Conservation (phyloP, 1,140 invertebrate genomes). For the Pygmarrhopalites habei region DNA sequence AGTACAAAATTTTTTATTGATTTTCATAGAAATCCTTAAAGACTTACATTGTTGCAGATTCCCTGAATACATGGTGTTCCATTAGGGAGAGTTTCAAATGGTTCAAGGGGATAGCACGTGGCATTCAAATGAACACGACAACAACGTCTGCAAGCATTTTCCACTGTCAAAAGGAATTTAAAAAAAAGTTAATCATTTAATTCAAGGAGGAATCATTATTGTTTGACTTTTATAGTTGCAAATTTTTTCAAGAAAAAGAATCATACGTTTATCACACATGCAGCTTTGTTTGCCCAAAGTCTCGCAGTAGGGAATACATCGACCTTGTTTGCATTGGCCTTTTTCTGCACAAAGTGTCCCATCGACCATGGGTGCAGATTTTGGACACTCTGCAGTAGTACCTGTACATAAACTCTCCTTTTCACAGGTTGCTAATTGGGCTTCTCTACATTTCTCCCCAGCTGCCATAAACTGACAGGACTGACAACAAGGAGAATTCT, state of each 20-base stretch:
- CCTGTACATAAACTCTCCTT: conserved; percentile 60
- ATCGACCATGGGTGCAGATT: conserved; percentile 78
- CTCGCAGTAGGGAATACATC: conserved; percentile 87
- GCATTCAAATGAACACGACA: conserved; percentile 83
- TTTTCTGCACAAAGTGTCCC: conserved; percentile 78
- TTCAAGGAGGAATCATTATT: no score
- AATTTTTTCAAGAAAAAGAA: no score
- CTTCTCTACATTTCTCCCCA: conserved; percentile 70
- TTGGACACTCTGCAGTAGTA: conserved; percentile 61
- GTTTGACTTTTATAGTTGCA: no score
- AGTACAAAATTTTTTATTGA: conserved; percentile 1
- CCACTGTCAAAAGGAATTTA: conserved; percentile 51
- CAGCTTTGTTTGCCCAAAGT: conserved; percentile 84
- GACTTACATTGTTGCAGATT: conserved; percentile 79
- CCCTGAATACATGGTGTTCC: conserved; percentile 93
- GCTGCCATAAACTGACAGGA: conserved; percentile 73
- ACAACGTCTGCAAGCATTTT: conserved; percentile 79
- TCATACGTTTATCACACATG: conserved; percentile 85
- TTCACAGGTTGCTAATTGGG: conserved; percentile 81
- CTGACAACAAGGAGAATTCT: conserved; percentile 89
- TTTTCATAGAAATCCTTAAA: conserved; percentile 1
- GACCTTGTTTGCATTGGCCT: conserved; percentile 73
- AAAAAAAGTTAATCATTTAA: no score
- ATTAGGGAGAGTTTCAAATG: conserved; percentile 77
- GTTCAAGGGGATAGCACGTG: conserved; percentile 81